Percentiles rank a stretch among this genome's conserved stretches.
These are phyloP conservation scores for Dicrostonyx torquatus DNA, from an alignment of 2,797 vertebrate species.

Conservation along the genomic window DNA sequence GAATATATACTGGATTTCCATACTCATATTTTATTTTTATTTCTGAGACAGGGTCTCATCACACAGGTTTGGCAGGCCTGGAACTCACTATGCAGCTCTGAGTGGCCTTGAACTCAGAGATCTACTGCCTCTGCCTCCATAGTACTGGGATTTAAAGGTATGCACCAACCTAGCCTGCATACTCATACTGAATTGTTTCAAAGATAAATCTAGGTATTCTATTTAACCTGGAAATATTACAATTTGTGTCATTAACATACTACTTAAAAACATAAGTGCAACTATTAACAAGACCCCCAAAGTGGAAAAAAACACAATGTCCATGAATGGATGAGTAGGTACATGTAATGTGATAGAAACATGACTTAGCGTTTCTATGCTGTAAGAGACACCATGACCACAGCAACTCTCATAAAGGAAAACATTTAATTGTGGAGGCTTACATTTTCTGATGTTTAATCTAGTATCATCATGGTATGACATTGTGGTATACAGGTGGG, in stretches of 20 bases:
- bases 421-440: background rate
- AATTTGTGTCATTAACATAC: background rate
- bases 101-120: background rate
- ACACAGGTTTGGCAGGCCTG: background rate
- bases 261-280: background rate
- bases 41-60: background rate
- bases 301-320: background rate
- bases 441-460: background rate
- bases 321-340: background rate
- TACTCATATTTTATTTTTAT: background rate
- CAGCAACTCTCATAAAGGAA: background rate
- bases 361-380: background rate
- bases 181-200: background rate
- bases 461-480: background rate
- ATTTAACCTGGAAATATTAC: constrained; percentile 7
- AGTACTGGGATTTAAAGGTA: background rate
- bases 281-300: background rate
- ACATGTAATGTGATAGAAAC: background rate
- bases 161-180: background rate
- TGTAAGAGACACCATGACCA: background rate
- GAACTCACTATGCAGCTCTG: background rate
- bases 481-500: background rate
- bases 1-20: background rate
- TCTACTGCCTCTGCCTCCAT: background rate
- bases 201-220: background rate